A percentile compares a stretch with the other conserved stretches of the same genome.
Conservation (phyloP, 2,888 invertebrate genomes). For the Sarcophaga subvicina region DNA sequence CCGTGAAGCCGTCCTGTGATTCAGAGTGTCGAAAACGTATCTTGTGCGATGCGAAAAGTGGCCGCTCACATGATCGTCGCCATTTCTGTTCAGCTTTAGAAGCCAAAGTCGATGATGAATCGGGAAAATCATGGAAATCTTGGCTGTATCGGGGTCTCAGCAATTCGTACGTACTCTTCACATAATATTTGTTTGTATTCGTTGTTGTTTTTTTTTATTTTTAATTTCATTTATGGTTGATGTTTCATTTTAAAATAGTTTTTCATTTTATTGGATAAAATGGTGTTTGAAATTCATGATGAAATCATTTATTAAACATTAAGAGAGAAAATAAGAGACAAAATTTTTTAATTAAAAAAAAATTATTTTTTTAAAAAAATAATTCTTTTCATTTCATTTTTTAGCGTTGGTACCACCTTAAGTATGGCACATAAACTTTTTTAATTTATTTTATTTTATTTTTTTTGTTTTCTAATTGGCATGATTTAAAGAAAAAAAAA, state of each 20-base stretch:
- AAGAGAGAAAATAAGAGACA: neutral
- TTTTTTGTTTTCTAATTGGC: slow-evolving; percentile 3
- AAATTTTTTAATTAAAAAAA: slow-evolving; percentile 5
- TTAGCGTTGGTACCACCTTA: slow-evolving; percentile 48
- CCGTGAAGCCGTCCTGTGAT: slow-evolving; percentile 90
- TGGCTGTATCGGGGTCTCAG: slow-evolving; percentile 94
- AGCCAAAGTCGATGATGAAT: slow-evolving; percentile 90
- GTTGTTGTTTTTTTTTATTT: slow-evolving; percentile 12
- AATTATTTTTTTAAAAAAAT: neutral
- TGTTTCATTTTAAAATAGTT: slow-evolving; percentile 7
- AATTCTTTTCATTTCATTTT: slow-evolving; percentile 48
- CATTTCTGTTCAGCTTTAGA: slow-evolving; percentile 92
- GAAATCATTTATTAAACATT: too few relatives aligned
- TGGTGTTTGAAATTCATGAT: slow-evolving; percentile 7
- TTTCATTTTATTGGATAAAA: slow-evolving; percentile 25
- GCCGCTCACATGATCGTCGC: slow-evolving; percentile 92
- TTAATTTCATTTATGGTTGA: neutral
- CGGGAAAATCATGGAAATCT: slow-evolving; percentile 90
- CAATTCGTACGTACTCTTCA: slow-evolving; percentile 89
- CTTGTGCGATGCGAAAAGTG: slow-evolving; percentile 93
- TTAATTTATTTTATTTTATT: slow-evolving; percentile 2
- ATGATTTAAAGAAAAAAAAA: neutral
- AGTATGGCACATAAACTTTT: slow-evolving; percentile 48
- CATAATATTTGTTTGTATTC: slow-evolving; percentile 31
- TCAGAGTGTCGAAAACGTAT: slow-evolving; percentile 93